These are phyloP conservation scores for Brachionus paranguensis DNA, from an alignment of 1,140 invertebrate genomes.

Conservation along the genomic window DNA sequence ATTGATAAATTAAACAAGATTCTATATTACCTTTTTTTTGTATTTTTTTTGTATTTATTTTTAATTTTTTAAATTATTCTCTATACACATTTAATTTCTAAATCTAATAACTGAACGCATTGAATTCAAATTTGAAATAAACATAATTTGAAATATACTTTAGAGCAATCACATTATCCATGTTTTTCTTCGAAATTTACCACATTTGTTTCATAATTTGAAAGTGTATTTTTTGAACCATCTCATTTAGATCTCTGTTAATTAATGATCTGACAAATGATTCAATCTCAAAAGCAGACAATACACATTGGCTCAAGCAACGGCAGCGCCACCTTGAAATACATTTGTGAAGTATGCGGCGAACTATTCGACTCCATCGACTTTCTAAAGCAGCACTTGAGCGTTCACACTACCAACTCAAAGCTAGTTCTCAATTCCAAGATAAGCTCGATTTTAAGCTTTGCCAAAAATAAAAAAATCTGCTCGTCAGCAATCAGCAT, in stretches of 20 bases:
- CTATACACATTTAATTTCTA: not conserved
- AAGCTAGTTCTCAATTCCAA: not conserved
- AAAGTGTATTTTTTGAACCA: not conserved
- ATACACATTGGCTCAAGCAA: not conserved
- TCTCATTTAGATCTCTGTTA: not conserved
- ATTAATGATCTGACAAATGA: conserved; percentile 34
- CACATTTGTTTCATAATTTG: not conserved
- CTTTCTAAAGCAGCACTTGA: not conserved
- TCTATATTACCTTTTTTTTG: not conserved
- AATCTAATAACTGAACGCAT: not conserved
- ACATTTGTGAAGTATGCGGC: conserved; percentile 27
- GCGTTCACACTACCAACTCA: not conserved
- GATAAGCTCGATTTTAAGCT: not conserved
- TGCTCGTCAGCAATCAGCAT: not conserved
- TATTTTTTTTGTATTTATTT: not conserved
- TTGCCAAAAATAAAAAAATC: conserved; percentile 7
- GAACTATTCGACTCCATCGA: not conserved
- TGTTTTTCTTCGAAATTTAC: not conserved
- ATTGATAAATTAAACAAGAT: not conserved
- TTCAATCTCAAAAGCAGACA: conserved; percentile 15
- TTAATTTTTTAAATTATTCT: not conserved
- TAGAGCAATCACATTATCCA: not conserved
- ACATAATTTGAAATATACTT: not conserved
- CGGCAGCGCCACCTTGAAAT: not conserved
- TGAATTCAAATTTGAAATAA: not conserved